Conservation (phyloP, 1,140 invertebrate genomes). For the Drosophila ironensis region DNA sequence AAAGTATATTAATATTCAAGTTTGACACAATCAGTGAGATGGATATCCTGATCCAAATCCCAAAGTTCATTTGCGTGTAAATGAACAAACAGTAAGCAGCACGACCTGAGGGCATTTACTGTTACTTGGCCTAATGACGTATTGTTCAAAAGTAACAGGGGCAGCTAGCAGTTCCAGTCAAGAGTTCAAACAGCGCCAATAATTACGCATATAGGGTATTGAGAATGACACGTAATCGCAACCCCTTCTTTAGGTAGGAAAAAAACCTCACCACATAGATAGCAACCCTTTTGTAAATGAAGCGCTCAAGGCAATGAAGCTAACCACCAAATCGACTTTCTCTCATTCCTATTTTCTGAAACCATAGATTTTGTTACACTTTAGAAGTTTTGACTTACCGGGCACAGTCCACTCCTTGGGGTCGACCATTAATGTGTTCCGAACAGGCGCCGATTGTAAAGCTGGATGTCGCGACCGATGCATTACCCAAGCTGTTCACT, state of each 20-base stretch:
- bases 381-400: slow-evolving; percentile 64
- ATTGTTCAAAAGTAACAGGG: slow-evolving; percentile 54
- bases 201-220: slow-evolving; percentile 57
- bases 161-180: slow-evolving; percentile 12
- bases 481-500: slow-evolving; percentile 73
- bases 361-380: neutral
- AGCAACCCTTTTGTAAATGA: slow-evolving; percentile 62
- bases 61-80: slow-evolving; percentile 70
- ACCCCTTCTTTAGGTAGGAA: slow-evolving; percentile 27
- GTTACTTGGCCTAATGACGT: slow-evolving; percentile 63
- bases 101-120: slow-evolving; percentile 2
- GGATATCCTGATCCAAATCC: slow-evolving; percentile 30
- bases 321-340: neutral
- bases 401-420: slow-evolving; percentile 95
- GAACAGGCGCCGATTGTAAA: slow-evolving; percentile 96
- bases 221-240: slow-evolving; percentile 9
- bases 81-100: slow-evolving; percentile 38
- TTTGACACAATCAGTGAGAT: slow-evolving; percentile 42
- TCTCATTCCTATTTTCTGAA: neutral
- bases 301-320: slow-evolving; percentile 34
- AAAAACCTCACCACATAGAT: slow-evolving; percentile 12
- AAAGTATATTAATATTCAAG: neutral
- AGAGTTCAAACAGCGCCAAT: slow-evolving; percentile 63
- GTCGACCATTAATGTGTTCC: slow-evolving; percentile 96
- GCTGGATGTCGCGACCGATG: slow-evolving; percentile 55